Base-by-base conservation (phyloP, 2,888 invertebrate genomes). In the Geotrupes spiniger region DNA sequence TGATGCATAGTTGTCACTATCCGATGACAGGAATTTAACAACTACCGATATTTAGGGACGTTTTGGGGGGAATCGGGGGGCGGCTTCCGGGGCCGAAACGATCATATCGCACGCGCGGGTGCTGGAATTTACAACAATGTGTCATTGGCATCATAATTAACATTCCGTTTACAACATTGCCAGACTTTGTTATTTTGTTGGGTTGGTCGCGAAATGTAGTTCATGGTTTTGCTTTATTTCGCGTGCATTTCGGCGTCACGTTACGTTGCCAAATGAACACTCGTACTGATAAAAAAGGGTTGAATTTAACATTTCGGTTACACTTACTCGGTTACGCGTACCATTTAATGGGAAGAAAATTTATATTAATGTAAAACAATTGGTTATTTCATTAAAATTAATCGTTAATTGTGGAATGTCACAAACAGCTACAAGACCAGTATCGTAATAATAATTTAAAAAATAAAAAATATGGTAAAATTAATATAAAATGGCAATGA, bases 61-160 rank as follows among this genome's bases (percentile, higher is more conserved):
- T 46, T 46, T 68, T 67, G 63, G 51, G 58, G 53, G 55, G 49
- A 28, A 42, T 41, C 21, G 42, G 33, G n/a, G n/a, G 46, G 41
- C 37, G 46, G 46, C 58, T 61, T 61, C 46, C 61, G 56, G 57
- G 41, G 50, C 45, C 54, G 57, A 61, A 57, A 60, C 59, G 63
- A 63, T 65, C 63, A 61, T 61, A 63, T 63, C 60, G 58, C 61
- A 57, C 63, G 62, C 57, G 59, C 60, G 60, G 63, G 64, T 66
- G 64, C 56, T 61, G 70, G 70, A 69, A 70, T 70, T 63, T 56
- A 55, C 56, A 60, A 63, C 64, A 62, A 64, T 67, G 66, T 69
- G 68, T 68, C 67, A 65, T 60, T 61, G 63, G 61, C 61, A 58
- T 69, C 68, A 70, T 72, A 70, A 72, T 72, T 72, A 70, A 66